Evolutionary conservation across 64 coral and sea anemone species (phyloP), one percentile per base, ranked within the genome.

Genomic region (Stylophora pistillata): DNA sequence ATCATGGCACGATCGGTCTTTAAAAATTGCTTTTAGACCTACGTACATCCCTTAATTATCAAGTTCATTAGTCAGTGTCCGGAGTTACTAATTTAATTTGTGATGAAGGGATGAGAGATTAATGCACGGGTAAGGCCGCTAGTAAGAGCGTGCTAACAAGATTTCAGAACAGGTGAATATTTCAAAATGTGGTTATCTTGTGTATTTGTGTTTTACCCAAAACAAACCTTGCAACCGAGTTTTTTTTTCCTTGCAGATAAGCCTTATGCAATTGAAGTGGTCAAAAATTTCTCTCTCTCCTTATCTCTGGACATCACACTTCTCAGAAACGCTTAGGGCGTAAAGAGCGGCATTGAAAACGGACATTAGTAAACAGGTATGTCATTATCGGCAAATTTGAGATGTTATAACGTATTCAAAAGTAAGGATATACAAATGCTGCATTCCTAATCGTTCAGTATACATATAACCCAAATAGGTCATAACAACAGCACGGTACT

Each of bases 291-390:
- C 31, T 5, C 15, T 57, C 53, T 75, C 14, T 17, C 15, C 70
- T 87, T 87, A 87, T 87, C 85, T 87, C 27, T 32, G 53, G 20
- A 23, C 11, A 74, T 87, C 85, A 76, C 55, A 74, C 73, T 10
- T 75, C 73, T 87, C 55, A 47, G 54, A 87, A 63, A 73, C 85
- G 53, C 85, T 75, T 41, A 75, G 52, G 26, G 58, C 25, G 61
- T 69, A 79, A 53, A 21, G 12, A 9, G 34, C 23, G 16, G 37
- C 57, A 1, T 77, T 9, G 52, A 59, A 76, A 12, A 61, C 52
- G 85, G 58, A 55, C 71, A 87, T 87, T 74, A 87, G 15, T 23
- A 14, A 20, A 63, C 71, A 16, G 47, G 66, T 87, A 28, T 75
- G 85, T 87, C 85, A 29, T 18, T 68, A 31, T 55, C 2, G 29